Conservation (phyloP, 2,797 vertebrate genomes). For the Poeciliopsis presidionis region DNA sequence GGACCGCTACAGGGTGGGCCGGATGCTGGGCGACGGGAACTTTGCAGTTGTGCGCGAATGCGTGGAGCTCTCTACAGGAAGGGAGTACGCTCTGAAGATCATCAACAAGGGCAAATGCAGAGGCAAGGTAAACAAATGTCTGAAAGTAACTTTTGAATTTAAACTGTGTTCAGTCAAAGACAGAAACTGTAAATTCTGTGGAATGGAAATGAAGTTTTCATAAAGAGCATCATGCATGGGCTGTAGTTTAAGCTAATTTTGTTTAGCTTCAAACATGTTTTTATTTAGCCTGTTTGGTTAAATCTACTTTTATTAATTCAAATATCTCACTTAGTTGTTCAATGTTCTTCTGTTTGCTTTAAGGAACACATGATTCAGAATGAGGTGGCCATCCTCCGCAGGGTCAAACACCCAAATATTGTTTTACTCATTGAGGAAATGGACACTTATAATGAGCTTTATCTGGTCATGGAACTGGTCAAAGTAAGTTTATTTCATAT, state of each 20-base stretch:
- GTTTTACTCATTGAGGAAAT: conserved; percentile 97
- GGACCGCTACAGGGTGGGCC: conserved; percentile 93
- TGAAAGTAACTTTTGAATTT: not conserved
- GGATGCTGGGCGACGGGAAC: conserved; percentile 97
- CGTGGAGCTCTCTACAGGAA: conserved; percentile 92
- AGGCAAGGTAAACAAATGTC: conserved; percentile 88
- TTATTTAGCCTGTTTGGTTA: not conserved
- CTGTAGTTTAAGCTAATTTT: not conserved
- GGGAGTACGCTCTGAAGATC: conserved; percentile 97
- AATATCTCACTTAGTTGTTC: not conserved
- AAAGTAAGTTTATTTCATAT: conserved; percentile 75
- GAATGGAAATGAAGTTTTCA: not conserved
- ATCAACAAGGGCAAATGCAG: conserved; percentile 99
- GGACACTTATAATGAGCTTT: conserved; percentile 95
- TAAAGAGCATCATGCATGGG: not conserved
- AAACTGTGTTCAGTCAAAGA: not conserved
- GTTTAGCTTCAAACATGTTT: not conserved
- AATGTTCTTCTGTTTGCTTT: not conserved
- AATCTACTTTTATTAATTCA: not conserved
- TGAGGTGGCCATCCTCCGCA: conserved; percentile 94
- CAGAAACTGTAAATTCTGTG: not conserved
- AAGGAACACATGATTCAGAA: conserved; percentile 99
- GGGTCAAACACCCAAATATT: conserved; percentile 97
- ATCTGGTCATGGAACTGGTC: conserved; percentile 98
- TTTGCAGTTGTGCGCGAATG: conserved; percentile 96